Percentiles rank a stretch among this genome's conserved stretches.
phyloP scores from a whole-genome alignment of 2,113 vertebrate species.

The Halichoerus grypus region DNA sequence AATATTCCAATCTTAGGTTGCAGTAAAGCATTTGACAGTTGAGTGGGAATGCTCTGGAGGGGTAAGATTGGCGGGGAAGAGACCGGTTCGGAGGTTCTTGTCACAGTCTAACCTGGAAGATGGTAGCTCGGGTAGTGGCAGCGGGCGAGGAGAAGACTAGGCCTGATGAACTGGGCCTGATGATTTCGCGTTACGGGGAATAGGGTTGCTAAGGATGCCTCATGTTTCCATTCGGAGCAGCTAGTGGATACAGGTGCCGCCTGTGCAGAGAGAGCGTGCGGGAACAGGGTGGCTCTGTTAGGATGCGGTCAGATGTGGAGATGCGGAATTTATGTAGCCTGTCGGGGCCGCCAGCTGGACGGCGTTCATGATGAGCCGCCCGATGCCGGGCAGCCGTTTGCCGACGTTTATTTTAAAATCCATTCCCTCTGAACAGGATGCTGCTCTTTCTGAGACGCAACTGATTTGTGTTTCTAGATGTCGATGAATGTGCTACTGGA shows the following conservation, averaged over 20 bases:
- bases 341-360: neutral
- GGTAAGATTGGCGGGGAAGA: neutral
- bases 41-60: neutral
- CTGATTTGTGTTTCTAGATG: slow-evolving; percentile 88
- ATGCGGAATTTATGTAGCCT: neutral
- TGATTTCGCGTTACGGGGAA: neutral
- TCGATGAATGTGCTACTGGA: slow-evolving; percentile 95
- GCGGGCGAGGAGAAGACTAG: neutral
- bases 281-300: neutral
- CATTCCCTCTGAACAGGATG: neutral
- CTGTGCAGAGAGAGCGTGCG: fast-evolving
- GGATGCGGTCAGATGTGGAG: neutral
- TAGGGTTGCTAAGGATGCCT: neutral
- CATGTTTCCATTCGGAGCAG: neutral
- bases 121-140: no score
- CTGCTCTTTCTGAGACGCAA: neutral
- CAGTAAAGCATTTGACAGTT: neutral
- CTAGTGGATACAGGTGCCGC: no score
- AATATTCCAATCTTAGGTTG: neutral
- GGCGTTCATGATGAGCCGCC: neutral
- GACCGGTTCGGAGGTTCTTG: no score
- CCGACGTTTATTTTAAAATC: neutral
- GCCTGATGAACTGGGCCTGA: neutral
- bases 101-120: neutral
- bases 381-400: neutral